Base-by-base conservation (phyloP, 2,888 invertebrate species). In the Hyposoter dolosus region DNA sequence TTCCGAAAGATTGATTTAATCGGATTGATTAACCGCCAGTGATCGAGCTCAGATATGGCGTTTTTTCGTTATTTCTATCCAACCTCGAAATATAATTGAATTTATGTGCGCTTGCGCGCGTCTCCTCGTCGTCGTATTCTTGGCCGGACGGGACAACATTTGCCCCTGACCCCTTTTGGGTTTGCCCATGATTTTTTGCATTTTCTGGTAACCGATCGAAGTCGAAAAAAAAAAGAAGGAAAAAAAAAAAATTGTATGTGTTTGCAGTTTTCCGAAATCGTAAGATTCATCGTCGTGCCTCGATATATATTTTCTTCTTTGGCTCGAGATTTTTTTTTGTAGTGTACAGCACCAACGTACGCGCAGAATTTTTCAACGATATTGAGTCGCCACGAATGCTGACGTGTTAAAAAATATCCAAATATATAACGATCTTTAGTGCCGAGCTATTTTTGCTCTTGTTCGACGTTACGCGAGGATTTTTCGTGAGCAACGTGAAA, bases 11-110 rank as follows among this genome's bases (percentile, higher is more conserved):
- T 60, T 28, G 60, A 60, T 76, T 82, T 69, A 47, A 81, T 81
- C 74, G 28, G n/a, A 43, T 43, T 23, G 75, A 82, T 75, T 75
- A 56, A 75, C 19, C 43, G 56, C 45, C 45, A 47, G 45, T 45
- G 56, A 68, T 75, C 19, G 45, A 50, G 43, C 17, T 32, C 32
- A n/a, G 63, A 75, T 47, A 56, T 60, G 47, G 19, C 35, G 47
- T 80, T 66, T 50, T 66, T 66, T 50, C 66, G 35, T 45, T 32
- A 56, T 56, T 82, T 56, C 56, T 68, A 76, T 82, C 68, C 60
- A 74, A 50, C 74, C 56, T 60, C 56, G 40, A 75, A 74, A 32
- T 79, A 60, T 60, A 60, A 60, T 28, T 60, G 60, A 60, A 60
- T 60, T 60, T 15, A 28, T 60, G 60, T 60, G 60, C 60, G 60